Conservation (phyloP, 2,113 vertebrate genomes). For the Rattus rattus region DNA sequence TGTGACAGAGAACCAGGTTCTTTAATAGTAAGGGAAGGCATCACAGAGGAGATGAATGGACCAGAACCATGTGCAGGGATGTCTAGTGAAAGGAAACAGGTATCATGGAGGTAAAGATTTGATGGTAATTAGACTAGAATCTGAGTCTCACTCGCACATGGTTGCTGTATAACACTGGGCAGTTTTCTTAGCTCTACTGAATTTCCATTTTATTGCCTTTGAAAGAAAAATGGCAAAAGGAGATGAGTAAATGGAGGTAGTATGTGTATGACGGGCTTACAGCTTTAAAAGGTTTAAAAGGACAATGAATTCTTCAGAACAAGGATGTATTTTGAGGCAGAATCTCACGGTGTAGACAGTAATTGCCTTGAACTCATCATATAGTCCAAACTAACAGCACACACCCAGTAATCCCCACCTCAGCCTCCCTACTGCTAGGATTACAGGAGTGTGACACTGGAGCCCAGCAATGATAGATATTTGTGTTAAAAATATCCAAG, state of each 20-base stretch:
- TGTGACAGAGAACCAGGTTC: not conserved
- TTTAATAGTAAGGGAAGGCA: not conserved
- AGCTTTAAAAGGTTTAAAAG: not conserved
- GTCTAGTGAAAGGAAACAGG: not conserved
- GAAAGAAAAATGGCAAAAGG: not conserved
- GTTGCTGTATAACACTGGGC: not conserved
- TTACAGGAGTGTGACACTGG: not conserved
- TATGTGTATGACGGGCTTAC: not conserved
- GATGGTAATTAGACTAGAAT: not conserved
- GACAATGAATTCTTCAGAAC: not conserved
- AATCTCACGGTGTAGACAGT: not conserved
- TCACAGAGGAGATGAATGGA: constrained; percentile 41
- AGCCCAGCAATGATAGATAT: not conserved
- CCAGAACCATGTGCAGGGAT: not conserved
- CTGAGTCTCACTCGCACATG: not conserved
- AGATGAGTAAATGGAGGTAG: not conserved
- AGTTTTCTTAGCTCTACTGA: not conserved
- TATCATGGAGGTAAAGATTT: not conserved
- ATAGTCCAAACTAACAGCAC: not conserved
- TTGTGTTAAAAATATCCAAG: constrained; percentile 18
- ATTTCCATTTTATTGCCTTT: constrained; percentile 29
- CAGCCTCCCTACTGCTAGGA: not conserved
- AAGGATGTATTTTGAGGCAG: not conserved
- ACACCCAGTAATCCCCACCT: not conserved
- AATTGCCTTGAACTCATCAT: not conserved